Conservation (phyloP, 2,113 vertebrate species). For the Salvelinus sp. region DNA sequence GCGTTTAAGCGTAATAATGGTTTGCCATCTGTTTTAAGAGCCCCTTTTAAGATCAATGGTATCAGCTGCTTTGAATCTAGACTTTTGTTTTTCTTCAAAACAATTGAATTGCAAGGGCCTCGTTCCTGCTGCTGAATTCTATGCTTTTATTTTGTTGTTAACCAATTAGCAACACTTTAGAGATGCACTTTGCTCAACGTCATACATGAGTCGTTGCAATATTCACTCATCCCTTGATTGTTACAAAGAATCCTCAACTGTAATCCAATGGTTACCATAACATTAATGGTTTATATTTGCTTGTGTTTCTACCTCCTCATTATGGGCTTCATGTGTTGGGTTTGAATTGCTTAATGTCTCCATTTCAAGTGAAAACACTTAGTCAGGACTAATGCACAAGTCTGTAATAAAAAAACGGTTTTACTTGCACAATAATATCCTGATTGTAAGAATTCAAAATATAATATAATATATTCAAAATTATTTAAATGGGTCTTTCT, state of each 20-base stretch:
- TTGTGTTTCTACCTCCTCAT: constrained; percentile 98
- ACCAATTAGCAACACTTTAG: constrained; percentile 49
- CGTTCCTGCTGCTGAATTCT: constrained; percentile 6
- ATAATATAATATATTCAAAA: too few relatives aligned
- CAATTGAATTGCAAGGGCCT: constrained; percentile 2
- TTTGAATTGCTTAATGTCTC: constrained; percentile 78
- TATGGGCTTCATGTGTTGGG: constrained; percentile 85
- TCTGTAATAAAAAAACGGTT: constrained; percentile 77
- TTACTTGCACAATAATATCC: constrained; percentile 83
- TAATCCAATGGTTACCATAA: constrained; percentile 82
- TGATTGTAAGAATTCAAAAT: constrained; percentile 76
- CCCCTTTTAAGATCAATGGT: constrained; percentile 70
- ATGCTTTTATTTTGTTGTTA: constrained; percentile 44
- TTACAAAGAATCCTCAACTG: constrained; percentile 84
- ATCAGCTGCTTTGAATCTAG: constrained; percentile 68
- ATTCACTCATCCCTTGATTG: constrained; percentile 73
- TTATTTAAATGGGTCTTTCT: too few relatives aligned
- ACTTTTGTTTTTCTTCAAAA: constrained; percentile 37
- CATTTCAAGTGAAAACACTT: constrained; percentile 12
- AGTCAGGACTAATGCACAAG: constrained; percentile 82
- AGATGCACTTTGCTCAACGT: constrained; percentile 87
- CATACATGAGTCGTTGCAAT: constrained; percentile 89
- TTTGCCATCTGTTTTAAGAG: constrained; percentile 54
- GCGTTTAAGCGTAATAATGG: constrained; percentile 38
- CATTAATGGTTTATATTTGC: constrained; percentile 82